A percentile compares a stretch with the other conserved stretches of the same genome.
Conservation (phyloP, 2,797 vertebrate genomes). For the Crenuchus spilurus region DNA sequence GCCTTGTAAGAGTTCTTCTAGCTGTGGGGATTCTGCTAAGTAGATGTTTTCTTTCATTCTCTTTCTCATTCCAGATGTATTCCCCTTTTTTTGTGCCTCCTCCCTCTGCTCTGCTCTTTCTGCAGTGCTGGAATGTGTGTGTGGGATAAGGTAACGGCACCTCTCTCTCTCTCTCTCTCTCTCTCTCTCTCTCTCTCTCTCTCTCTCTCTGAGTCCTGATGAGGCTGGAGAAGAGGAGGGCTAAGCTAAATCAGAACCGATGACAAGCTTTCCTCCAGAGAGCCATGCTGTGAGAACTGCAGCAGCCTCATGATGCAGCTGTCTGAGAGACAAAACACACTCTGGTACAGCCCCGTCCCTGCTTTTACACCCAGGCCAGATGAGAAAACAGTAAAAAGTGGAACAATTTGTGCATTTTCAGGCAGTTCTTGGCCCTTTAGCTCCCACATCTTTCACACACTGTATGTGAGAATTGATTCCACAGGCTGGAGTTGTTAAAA, state of each 20-base stretch:
- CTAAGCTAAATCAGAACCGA: slow-evolving; percentile 21
- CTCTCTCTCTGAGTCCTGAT: neutral
- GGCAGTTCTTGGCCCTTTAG: neutral
- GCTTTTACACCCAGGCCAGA: neutral
- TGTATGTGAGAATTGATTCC: slow-evolving; percentile 7
- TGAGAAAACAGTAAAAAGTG: neutral
- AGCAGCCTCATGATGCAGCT: neutral
- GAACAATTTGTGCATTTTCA: neutral
- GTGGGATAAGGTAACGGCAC: slow-evolving; percentile 12
- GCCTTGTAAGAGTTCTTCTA: neutral
- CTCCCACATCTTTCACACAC: neutral
- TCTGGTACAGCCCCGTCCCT: neutral
- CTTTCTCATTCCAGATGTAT: neutral
- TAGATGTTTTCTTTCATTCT: neutral
- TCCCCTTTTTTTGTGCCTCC: neutral
- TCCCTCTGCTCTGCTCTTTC: slow-evolving; percentile 6
- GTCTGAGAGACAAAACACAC: neutral
- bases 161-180: neutral
- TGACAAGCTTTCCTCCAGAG: slow-evolving; percentile 25
- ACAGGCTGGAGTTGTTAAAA: neutral
- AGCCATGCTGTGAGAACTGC: neutral
- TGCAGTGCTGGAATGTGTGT: slow-evolving; percentile 36
- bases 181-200: neutral
- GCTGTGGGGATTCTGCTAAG: neutral
- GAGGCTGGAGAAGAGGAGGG: neutral